These are phyloP conservation scores for Cydia splendana DNA, from an alignment of 1,140 invertebrate genomes.

Conservation along the genomic window DNA sequence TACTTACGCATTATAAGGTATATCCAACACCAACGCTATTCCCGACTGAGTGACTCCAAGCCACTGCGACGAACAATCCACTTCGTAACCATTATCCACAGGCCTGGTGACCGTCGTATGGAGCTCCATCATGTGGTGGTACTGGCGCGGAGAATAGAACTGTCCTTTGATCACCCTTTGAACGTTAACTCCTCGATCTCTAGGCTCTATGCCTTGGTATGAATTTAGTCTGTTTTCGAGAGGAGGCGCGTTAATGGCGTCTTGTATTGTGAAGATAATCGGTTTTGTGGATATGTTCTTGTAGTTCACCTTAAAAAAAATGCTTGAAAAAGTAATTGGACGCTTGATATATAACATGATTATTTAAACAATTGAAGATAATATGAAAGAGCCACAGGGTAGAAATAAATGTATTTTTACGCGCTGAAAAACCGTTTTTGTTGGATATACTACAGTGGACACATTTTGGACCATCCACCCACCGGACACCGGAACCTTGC, in stretches of 20 bases:
- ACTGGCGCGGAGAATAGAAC: conserved; percentile 68
- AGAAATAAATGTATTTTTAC: neutral
- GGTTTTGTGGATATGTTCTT: conserved; percentile 48
- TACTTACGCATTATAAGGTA: conserved; percentile 57
- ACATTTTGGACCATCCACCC: no score
- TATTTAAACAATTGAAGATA: neutral
- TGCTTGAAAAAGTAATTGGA: no score
- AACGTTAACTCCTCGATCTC: conserved; percentile 51
- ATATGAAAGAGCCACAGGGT: no score
- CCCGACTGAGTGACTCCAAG: conserved; percentile 81
- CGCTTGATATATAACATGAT: no score
- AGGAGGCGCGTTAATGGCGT: conserved; percentile 77
- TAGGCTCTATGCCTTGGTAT: conserved; percentile 39
- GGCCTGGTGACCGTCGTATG: conserved; percentile 82
- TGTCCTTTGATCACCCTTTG: conserved; percentile 74
- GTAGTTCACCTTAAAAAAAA: conserved; percentile 76
- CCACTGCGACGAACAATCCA: conserved; percentile 81
- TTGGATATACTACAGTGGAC: no score
- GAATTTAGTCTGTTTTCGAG: conserved; percentile 46
- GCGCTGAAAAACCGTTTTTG: no score
- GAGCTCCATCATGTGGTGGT: conserved; percentile 84
- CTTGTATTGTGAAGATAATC: conserved; percentile 80
- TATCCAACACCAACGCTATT: conserved; percentile 80
- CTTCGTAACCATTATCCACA: conserved; percentile 82
- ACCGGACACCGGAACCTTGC: no score